Conservation (phyloP, 2,888 invertebrate genomes). For the Zootermopsis nevadensis region DNA sequence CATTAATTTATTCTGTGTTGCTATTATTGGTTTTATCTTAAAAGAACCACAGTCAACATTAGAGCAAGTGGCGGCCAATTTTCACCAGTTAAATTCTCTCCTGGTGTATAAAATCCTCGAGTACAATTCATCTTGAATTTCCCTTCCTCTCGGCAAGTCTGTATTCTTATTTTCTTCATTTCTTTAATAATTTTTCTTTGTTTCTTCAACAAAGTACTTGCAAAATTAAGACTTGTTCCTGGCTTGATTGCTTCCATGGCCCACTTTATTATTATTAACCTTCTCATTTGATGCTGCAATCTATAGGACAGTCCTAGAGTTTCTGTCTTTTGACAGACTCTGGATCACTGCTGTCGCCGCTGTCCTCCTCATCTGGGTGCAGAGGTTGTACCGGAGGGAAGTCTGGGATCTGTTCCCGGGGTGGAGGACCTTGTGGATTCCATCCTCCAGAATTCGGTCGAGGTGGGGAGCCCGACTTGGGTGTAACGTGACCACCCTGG, state of each 20-base stretch:
- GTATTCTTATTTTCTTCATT: neutral
- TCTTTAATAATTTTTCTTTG: neutral
- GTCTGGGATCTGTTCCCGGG: slow-evolving; percentile 55
- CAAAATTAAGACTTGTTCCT: neutral
- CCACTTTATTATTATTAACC: neutral
- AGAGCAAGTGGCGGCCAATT: neutral
- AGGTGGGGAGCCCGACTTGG: slow-evolving; percentile 50
- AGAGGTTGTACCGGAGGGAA: slow-evolving; percentile 54
- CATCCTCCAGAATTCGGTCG: slow-evolving; percentile 48
- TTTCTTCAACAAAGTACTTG: neutral
- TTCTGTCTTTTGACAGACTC: slow-evolving; percentile 54
- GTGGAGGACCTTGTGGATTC: slow-evolving; percentile 47
- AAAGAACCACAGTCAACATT: neutral
- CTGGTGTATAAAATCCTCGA: slow-evolving; percentile 16
- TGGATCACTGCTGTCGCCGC: slow-evolving; percentile 51
- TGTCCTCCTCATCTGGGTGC: slow-evolving; percentile 53
- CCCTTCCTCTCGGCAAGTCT: neutral
- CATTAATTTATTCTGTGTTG: neutral
- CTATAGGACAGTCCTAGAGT: slow-evolving; percentile 54
- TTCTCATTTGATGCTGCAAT: neutral
- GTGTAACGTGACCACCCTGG: slow-evolving; percentile 49
- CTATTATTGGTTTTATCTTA: neutral
- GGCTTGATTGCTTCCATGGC: neutral
- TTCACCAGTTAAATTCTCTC: neutral
- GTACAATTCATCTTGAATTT: neutral